A percentile compares a stretch with the other conserved stretches of the same genome.
phyloP scores from a whole-genome alignment of 2,888 invertebrate genomes.

The Drosophila paramelanica region DNA sequence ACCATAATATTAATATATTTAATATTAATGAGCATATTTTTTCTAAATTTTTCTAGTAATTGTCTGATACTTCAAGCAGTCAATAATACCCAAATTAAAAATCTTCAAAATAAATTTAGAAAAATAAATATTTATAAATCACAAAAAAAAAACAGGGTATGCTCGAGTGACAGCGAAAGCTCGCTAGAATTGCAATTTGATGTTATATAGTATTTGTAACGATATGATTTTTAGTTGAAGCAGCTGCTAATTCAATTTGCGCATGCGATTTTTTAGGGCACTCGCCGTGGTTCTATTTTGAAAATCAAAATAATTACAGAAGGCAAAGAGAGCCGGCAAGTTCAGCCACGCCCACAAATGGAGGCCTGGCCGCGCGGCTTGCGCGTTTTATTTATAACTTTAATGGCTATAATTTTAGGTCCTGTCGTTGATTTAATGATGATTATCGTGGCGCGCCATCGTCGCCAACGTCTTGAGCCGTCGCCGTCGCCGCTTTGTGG shows the following conservation, averaged over 20 bases:
- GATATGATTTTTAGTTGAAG: constrained; percentile 34
- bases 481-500: constrained; percentile 25
- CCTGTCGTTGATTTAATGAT: constrained; percentile 77
- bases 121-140: no score
- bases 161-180: background rate
- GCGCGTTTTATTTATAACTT: constrained; percentile 75
- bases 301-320: constrained; percentile 74
- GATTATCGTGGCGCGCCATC: constrained; percentile 64
- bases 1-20: no score
- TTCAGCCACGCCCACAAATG: constrained; percentile 60
- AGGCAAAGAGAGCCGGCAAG: constrained; percentile 24
- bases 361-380: constrained; percentile 38
- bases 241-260: constrained; percentile 57
- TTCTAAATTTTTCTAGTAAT: no score
- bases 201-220: background rate
- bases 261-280: constrained; percentile 54
- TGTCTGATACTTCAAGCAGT: no score
- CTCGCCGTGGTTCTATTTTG: constrained; percentile 47
- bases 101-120: background rate
- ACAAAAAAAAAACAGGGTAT: constrained; percentile 13
- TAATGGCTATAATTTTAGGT: constrained; percentile 79
- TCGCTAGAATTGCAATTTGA: background rate
- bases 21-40: no score
- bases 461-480: constrained; percentile 34
- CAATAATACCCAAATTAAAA: no score